These are phyloP conservation scores for Empidonax alnorum DNA, from an alignment of 2,113 vertebrate species.

Conservation along the genomic window DNA sequence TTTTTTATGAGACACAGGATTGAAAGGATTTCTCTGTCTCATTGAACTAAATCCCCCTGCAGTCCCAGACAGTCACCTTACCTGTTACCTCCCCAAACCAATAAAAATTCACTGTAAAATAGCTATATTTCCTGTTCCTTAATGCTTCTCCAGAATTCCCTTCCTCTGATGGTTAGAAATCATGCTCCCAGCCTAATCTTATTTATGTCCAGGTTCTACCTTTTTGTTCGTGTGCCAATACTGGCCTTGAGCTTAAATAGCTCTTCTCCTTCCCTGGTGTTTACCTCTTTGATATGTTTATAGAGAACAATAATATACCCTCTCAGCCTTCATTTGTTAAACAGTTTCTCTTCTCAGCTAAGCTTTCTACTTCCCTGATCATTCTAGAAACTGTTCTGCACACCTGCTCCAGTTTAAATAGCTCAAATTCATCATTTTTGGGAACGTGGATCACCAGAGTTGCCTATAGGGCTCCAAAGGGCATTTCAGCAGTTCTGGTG, in stretches of 20 bases:
- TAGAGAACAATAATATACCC: conserved; percentile 22
- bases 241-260: conserved; percentile 25
- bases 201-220: conserved; percentile 35
- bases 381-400: neutral
- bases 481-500: neutral
- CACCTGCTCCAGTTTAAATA: neutral
- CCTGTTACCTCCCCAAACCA: neutral
- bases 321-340: conserved; percentile 41
- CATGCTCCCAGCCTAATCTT: neutral
- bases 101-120: conserved; percentile 3
- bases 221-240: conserved; percentile 37
- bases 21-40: conserved; percentile 34
- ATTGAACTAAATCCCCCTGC: conserved; percentile 4
- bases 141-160: neutral
- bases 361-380: neutral
- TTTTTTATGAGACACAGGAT: conserved; percentile 26
- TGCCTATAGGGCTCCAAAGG: neutral
- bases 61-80: neutral
- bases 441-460: neutral
- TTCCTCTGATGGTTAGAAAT: conserved; percentile 27
- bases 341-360: conserved; percentile 7
- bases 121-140: neutral
- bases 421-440: neutral
- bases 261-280: neutral
- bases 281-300: conserved; percentile 50